These are phyloP conservation scores for Archips crataeganus DNA, from an alignment of 2,888 invertebrate genomes.

Conservation along the genomic window DNA sequence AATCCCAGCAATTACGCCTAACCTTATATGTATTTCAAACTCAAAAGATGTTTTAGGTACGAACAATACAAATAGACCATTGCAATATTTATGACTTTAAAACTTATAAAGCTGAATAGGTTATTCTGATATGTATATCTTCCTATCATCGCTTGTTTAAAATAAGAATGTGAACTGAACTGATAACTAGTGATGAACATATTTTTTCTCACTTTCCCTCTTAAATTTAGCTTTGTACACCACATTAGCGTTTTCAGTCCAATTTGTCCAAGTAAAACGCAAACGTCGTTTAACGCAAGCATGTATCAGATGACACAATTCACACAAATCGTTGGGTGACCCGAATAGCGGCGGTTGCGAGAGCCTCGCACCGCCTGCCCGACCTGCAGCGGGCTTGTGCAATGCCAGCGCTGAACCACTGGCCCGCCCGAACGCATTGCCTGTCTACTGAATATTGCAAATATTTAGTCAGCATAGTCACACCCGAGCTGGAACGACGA, in stretches of 20 bases:
- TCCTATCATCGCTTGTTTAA: not conserved
- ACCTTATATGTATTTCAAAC: not conserved
- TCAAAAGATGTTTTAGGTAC: not conserved
- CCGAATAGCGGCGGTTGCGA: conserved; percentile 82
- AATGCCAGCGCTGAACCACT: conserved; percentile 67
- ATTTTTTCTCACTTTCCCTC: not conserved
- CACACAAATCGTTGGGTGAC: conserved; percentile 83
- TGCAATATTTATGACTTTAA: not conserved
- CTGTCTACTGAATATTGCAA: conserved; percentile 4
- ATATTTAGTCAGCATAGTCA: not conserved
- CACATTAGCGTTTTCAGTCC: not conserved
- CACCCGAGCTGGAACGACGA: not conserved
- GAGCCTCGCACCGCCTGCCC: conserved; percentile 74
- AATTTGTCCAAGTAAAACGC: conserved; percentile 44
- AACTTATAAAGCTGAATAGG: not conserved
- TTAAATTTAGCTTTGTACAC: not conserved
- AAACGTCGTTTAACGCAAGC: conserved; percentile 63
- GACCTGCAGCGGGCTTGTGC: conserved; percentile 80
- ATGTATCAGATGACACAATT: conserved; percentile 80
- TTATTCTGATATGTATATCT: not conserved
- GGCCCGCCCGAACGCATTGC: conserved; percentile 44
- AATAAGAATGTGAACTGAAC: not conserved
- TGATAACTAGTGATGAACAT: not conserved
- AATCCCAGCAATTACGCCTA: conserved; percentile 48
- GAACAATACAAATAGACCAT: not conserved